Conservation (phyloP, 1,140 invertebrate species). For the Drosophila simulans region DNA sequence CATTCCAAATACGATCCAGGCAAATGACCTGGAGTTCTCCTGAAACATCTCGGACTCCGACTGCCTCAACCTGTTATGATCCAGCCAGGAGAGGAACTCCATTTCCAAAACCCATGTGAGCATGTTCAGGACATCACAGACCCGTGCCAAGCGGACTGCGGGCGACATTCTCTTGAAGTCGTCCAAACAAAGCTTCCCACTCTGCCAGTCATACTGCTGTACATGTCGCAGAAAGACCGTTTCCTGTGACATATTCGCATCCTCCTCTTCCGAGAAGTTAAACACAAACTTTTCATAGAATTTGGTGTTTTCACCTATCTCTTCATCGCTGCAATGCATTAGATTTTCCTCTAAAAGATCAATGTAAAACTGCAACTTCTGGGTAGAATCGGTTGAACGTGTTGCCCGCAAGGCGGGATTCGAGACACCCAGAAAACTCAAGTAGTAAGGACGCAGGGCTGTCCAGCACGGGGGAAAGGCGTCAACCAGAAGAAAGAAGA, state of each 20-base stretch:
- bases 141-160: conserved; percentile 44
- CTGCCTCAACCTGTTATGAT: conserved; percentile 63
- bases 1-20: conserved; percentile 52
- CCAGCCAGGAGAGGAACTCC: conserved; percentile 65
- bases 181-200: conserved; percentile 58
- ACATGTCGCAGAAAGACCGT: conserved; percentile 48
- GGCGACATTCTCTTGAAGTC: conserved; percentile 60
- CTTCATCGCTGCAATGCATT: conserved; percentile 44
- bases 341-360: conserved; percentile 52
- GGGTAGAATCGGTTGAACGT: conserved; percentile 3
- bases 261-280: conserved; percentile 49
- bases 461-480: conserved; percentile 72
- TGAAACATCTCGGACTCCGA: conserved; percentile 61
- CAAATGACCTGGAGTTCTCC: conserved; percentile 59
- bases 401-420: background rate
- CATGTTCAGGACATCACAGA: conserved; percentile 61
- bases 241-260: conserved; percentile 45
- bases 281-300: conserved; percentile 30
- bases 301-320: conserved; percentile 31
- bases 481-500: conserved; percentile 55
- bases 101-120: conserved; percentile 54
- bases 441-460: conserved; percentile 60
- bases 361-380: conserved; percentile 55
- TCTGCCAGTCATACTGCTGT: conserved; percentile 66
- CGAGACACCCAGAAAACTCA: conserved; percentile 53